These are phyloP conservation scores for Thomomys bottae DNA, from an alignment of 2,113 vertebrate species.

Conservation along the genomic window DNA sequence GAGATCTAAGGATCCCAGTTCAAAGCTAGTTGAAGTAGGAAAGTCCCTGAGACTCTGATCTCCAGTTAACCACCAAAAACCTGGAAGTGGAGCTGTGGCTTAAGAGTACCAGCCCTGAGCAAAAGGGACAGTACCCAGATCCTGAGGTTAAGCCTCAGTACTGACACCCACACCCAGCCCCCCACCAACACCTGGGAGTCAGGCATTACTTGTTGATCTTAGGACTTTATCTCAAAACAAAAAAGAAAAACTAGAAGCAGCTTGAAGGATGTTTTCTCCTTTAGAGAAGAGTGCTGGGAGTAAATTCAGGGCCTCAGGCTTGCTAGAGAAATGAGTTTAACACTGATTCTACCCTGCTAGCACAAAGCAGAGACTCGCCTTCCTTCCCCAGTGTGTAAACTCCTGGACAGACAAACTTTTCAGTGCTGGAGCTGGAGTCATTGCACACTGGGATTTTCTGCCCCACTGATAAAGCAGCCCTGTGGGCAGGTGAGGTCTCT, in stretches of 20 bases:
- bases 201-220: no score
- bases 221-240: no score
- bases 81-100: no score
- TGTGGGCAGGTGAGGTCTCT: not conserved
- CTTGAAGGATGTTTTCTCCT: not conserved
- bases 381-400: fast-evolving
- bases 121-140: no score
- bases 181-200: no score
- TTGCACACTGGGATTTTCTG: fast-evolving
- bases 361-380: not conserved
- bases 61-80: no score
- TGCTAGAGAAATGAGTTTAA: not conserved
- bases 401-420: not conserved
- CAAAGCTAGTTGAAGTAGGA: no score
- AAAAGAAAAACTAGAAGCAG: not conserved
- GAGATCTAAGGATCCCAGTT: not conserved
- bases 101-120: no score
- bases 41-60: no score
- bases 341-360: no score
- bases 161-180: no score
- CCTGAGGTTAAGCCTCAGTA: no score
- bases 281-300: not conserved
- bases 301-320: not conserved
- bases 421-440: not conserved
- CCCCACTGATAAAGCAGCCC: not conserved